Base-by-base conservation (phyloP, 1,140 invertebrate species). In the Lordiphosa collinella region DNA sequence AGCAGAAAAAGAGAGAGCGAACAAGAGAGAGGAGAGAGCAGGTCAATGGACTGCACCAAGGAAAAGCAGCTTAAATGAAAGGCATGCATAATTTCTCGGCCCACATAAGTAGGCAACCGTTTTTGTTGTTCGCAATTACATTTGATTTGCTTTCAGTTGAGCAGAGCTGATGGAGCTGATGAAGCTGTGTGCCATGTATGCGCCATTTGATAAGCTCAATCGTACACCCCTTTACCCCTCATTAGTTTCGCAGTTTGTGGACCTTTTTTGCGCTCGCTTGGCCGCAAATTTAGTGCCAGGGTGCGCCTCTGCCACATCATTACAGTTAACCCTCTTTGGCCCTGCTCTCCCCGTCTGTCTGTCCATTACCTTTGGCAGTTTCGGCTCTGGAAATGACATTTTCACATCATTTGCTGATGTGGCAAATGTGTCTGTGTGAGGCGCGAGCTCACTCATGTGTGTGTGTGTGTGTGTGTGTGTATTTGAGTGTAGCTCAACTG, bases 381-480 rank as follows among this genome's bases (percentile, higher is more conserved):
- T 38, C 18, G 16, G 64, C 64, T 58, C 76, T 84, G 72, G 47
- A 78, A 84, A 82, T 82, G 68, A 78, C 78, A 82, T 82, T 82
- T 82, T 82, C 78, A 82, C 79, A 82, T 84, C 78, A 82, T 82
- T 82, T 82, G 78, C 78, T 82, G 72, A 82, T 82, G 72, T 82
- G 78, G 78, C 78, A 82, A 82, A 72, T 82, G 72, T 80, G 65
- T 75, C 54, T 60, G 25, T 43, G 55, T 32, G 44, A 49, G 55
- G 54, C 49, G 38, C 41, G 11, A 18, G 48, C 47, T 36, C 32
- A 41, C 16, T 22, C 31, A 47, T 53, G 16, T 58, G 56, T 14
- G 12, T 32, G 22, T 37, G n/a, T n/a, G n/a, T n/a, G 22, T 56
- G 34, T 49, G 47, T 51, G 41, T 63, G 10, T 40, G 22, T 12